Percentiles rank a stretch among this genome's conserved stretches.
phyloP scores from a whole-genome alignment of 2,888 invertebrate species.

The Selenia dentaria region DNA sequence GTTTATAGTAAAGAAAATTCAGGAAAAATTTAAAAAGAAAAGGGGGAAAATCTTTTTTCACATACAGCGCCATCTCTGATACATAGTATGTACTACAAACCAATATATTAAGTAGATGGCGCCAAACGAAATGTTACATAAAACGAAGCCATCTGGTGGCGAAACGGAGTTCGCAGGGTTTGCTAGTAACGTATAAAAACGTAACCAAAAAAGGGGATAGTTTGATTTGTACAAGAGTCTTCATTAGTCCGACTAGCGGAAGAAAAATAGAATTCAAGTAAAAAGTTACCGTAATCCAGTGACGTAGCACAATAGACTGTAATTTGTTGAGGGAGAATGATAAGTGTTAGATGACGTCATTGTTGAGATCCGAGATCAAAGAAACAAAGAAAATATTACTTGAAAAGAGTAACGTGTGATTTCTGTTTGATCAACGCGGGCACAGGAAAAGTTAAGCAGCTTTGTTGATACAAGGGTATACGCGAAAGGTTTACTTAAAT shows the following conservation, averaged over 20 bases:
- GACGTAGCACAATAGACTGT: background rate
- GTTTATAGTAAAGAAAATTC: too few species aligned
- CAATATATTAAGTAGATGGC: too few species aligned
- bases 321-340: background rate
- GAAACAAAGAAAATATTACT: background rate
- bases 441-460: background rate
- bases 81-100: too few species aligned
- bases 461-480: too few species aligned
- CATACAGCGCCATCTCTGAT: too few species aligned
- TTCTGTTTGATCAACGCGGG: background rate
- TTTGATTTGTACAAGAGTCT: slow-evolving; percentile 8
- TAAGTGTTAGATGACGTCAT: background rate
- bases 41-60: too few species aligned
- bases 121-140: too few species aligned
- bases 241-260: slow-evolving; percentile 3
- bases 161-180: too few species aligned
- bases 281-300: background rate
- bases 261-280: background rate
- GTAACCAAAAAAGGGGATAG: background rate
- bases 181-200: too few species aligned
- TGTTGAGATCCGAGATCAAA: background rate
- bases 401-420: background rate
- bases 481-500: too few species aligned
- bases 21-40: too few species aligned
- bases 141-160: too few species aligned